These are phyloP conservation scores for Clarias gariepinus DNA, from an alignment of 2,113 vertebrate genomes.

Conservation along the genomic window DNA sequence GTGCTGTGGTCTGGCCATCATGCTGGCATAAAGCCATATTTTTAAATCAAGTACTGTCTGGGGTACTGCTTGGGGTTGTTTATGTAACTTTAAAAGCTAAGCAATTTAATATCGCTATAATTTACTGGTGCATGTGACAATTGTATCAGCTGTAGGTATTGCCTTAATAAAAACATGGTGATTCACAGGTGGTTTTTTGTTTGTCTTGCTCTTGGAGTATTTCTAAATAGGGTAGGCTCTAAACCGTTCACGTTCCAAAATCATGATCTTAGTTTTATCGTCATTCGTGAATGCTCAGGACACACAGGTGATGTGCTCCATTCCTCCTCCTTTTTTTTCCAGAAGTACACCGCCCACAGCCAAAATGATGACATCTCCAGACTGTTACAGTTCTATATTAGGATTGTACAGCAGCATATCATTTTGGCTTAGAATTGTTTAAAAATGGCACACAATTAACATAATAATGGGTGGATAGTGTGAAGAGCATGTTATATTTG, in stretches of 20 bases:
- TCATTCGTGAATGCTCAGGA: no score
- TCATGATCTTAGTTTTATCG: no score
- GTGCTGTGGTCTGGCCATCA: conserved; percentile 32
- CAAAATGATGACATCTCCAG: no score
- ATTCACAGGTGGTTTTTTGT: conserved; percentile 35
- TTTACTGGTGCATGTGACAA: conserved; percentile 6
- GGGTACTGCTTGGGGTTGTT: conserved; percentile 11
- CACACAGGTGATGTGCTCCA: no score
- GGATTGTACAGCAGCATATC: no score
- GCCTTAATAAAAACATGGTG: background rate
- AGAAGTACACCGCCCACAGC: no score
- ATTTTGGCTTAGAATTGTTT: background rate
- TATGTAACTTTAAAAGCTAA: background rate
- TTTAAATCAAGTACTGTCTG: background rate
- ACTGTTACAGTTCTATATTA: no score
- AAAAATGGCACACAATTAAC: conserved; percentile 41
- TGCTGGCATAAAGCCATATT: conserved; percentile 11
- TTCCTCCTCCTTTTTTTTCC: no score
- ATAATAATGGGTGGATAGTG: conserved; percentile 17
- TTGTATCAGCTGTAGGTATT: conserved; percentile 33
- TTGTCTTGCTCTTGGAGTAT: conserved; percentile 21
- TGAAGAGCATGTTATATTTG: conserved; percentile 41
- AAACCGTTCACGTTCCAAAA: no score
- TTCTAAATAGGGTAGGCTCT: conserved; percentile 5
- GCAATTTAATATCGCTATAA: background rate